Base-by-base conservation (phyloP, 2,797 vertebrate genomes). In the Chaetodon trifasciatus region DNA sequence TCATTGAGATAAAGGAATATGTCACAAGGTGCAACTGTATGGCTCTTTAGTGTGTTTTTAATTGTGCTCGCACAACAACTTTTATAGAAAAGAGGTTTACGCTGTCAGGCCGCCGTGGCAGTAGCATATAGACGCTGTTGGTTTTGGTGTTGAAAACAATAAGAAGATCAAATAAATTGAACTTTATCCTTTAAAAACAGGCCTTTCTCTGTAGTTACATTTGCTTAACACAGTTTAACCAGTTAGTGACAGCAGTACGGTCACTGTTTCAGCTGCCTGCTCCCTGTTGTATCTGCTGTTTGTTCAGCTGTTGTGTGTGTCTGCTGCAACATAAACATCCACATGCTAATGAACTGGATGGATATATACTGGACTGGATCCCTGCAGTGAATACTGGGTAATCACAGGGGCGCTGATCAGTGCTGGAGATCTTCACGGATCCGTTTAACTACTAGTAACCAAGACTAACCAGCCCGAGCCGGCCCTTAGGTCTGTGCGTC, bases 1-100 rank as follows among this genome's bases (percentile, higher is more conserved):
- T 75, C 5, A 55, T n/a, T 80, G 23, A 65, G 44, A 61, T 71
- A 46, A 79, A 76, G 49, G 44, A 72, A 40, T 28, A 46, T 52
- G 24, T 53, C 7, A 0, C 5, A 6, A n/a, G 50, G 10, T 10
- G 39, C 60, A 37, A 23, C 50, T 35, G 12, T 49, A 35, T 2
- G 32, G 3, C 69, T 62, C 19, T 79, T 68, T 17, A 49, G 24
- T 53, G 40, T 40, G 7, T 70, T 70, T 56, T 57, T 66, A 21
- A 53, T 57, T 3, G 28, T 32, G 4, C 28, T 44, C 5, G 42
- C 8, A 44, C 42, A 44, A 44, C 28, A 44, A 9, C 42, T 44
- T 44, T 44, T 44, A 9, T 8, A 8, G 42, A 2, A 44, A 44
- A 44, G 42, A 44, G 42, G 42, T 32, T 3, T 4, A 32, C 3